phyloP scores from a whole-genome alignment of 2,113 vertebrate species.

The Heliornis fulica region DNA sequence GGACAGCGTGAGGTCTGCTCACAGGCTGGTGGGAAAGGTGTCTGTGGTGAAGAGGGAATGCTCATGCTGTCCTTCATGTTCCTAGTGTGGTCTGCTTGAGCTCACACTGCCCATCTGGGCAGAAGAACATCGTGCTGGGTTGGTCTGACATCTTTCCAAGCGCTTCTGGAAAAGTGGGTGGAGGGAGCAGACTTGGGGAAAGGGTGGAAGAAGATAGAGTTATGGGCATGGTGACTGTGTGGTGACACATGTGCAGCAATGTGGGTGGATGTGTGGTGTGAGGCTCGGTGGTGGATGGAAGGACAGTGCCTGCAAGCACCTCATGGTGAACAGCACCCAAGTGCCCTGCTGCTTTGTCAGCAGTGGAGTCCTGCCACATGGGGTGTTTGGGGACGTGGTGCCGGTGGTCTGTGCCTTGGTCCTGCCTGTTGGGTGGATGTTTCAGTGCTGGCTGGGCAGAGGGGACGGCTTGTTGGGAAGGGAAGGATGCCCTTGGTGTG shows the following conservation, averaged over 20 bases:
- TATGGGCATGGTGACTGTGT: fast-evolving
- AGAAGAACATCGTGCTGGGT: neutral
- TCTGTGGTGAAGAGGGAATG: neutral
- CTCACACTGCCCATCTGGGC: neutral
- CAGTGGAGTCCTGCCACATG: fast-evolving
- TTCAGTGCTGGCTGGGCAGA: neutral
- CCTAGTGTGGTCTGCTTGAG: neutral
- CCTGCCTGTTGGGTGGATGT: neutral
- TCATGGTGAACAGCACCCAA: no score
- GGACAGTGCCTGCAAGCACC: fast-evolving
- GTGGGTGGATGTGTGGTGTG: no score
- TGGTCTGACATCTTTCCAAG: neutral
- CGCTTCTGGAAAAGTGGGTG: neutral
- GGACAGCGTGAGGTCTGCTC: neutral
- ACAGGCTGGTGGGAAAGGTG: neutral
- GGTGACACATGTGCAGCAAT: fast-evolving
- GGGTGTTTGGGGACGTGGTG: fast-evolving
- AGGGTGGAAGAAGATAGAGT: neutral
- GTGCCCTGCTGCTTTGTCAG: no score
- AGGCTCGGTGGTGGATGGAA: fast-evolving
- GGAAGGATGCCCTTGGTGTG: neutral
- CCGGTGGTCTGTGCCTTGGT: neutral
- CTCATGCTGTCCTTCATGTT: neutral
- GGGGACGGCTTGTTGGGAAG: neutral
- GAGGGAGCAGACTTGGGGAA: neutral